These are phyloP conservation scores for Phalanger gymnotis DNA, from an alignment of 2,797 vertebrate genomes.

Conservation along the genomic window DNA sequence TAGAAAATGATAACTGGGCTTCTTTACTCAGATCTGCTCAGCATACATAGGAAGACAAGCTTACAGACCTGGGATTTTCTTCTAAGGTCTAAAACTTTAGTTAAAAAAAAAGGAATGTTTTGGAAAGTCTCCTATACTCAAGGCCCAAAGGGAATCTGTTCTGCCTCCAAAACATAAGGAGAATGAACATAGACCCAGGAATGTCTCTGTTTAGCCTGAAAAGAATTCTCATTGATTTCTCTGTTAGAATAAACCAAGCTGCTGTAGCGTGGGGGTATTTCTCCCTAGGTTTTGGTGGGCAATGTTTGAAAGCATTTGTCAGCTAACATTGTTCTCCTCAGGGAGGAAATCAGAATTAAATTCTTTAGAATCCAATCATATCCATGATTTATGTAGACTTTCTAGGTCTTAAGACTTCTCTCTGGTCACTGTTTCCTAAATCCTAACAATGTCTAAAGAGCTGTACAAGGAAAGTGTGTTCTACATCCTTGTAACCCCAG, in stretches of 20 bases:
- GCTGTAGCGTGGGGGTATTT: not conserved
- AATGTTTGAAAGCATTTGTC: not conserved
- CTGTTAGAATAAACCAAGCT: not conserved
- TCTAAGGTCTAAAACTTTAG: not conserved
- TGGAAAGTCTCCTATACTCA: not conserved
- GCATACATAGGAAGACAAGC: not conserved
- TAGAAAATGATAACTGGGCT: too few relatives aligned
- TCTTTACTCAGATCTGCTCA: not conserved
- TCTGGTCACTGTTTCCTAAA: not conserved
- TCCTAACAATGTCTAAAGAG: not conserved
- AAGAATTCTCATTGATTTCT: not conserved
- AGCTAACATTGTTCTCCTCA: not conserved
- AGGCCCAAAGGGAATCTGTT: too few relatives aligned
- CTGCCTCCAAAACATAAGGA: not conserved
- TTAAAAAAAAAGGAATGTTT: not conserved
- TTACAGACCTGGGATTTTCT: not conserved
- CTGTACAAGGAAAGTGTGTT: not conserved
- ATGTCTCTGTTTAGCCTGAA: not conserved
- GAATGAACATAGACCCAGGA: not conserved
- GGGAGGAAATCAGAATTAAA: not conserved
- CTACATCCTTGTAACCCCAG: not conserved
- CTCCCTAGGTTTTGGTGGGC: not conserved
- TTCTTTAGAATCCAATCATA: not conserved
- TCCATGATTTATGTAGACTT: not conserved
- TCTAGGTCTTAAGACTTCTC: not conserved